Conservation (phyloP, 2,888 invertebrate species). For the Arctia plantaginis region DNA sequence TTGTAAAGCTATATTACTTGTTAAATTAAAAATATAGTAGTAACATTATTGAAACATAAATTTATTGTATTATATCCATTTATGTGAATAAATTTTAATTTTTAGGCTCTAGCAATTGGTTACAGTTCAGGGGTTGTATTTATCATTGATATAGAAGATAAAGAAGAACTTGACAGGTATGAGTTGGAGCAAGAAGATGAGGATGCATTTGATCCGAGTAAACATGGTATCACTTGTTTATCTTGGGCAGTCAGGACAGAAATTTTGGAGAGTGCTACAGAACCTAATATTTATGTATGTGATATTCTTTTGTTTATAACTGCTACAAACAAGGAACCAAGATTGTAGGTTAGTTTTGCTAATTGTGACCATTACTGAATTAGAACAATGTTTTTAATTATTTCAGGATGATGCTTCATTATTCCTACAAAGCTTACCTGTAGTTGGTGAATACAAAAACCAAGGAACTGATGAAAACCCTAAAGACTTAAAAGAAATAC, state of each 20-base stretch:
- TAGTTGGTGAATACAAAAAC: conserved; percentile 84
- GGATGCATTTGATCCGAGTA: conserved; percentile 77
- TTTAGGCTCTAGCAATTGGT: conserved; percentile 89
- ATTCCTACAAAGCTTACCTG: conserved; percentile 86
- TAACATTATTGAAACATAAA: too few relatives aligned
- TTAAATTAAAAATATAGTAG: too few relatives aligned
- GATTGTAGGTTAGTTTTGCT: not conserved
- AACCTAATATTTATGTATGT: conserved; percentile 81
- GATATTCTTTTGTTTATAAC: not conserved
- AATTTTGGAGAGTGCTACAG: conserved; percentile 75
- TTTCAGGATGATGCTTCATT: conserved; percentile 82
- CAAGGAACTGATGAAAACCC: conserved; percentile 84
- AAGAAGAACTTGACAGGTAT: conserved; percentile 90
- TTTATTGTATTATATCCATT: not conserved
- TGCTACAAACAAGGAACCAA: not conserved
- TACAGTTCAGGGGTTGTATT: conserved; percentile 90
- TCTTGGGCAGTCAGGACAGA: conserved; percentile 89
- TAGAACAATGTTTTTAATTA: not conserved
- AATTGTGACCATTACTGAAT: not conserved
- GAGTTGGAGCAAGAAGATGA: conserved; percentile 76
- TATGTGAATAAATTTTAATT: conserved; percentile 22
- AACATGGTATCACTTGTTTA: conserved; percentile 90
- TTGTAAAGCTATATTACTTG: too few relatives aligned
- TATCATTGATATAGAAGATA: conserved; percentile 94
- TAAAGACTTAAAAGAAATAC: conserved; percentile 87